Conservation (phyloP, 2,113 vertebrate species). For the Seriola rivoliana region DNA sequence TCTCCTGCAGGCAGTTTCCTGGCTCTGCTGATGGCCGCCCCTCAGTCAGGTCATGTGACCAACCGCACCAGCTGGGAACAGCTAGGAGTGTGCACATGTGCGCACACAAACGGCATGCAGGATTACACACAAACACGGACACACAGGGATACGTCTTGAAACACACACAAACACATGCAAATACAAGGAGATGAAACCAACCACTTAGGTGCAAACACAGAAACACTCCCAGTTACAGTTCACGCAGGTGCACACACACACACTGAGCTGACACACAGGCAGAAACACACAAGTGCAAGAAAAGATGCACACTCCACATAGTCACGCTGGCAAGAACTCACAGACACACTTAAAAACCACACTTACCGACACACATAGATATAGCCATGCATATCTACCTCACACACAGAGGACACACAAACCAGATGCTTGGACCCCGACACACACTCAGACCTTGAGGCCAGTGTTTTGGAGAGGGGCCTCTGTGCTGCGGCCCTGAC, state of each 20-base stretch:
- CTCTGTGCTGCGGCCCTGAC: slow-evolving; percentile 86
- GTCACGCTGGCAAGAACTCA: slow-evolving; percentile 35
- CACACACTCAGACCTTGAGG: slow-evolving; percentile 83
- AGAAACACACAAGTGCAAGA: background rate
- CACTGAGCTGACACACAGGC: slow-evolving; percentile 31
- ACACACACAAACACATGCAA: slow-evolving; percentile 51
- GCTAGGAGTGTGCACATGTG: slow-evolving; percentile 68
- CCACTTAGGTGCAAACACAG: slow-evolving; percentile 50
- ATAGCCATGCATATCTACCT: slow-evolving; percentile 53
- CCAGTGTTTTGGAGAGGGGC: slow-evolving; percentile 84
- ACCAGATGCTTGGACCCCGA: slow-evolving; percentile 78
- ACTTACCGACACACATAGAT: slow-evolving; percentile 31
- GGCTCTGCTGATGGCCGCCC: slow-evolving; percentile 79
- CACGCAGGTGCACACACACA: slow-evolving; percentile 39
- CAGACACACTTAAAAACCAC: slow-evolving; percentile 44
- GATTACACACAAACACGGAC: slow-evolving; percentile 32
- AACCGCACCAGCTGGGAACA: slow-evolving; percentile 81
- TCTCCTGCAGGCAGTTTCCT: slow-evolving; percentile 82
- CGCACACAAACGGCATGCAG: slow-evolving; percentile 35
- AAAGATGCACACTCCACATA: slow-evolving; percentile 20
- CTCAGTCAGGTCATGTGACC: slow-evolving; percentile 83
- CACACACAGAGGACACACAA: slow-evolving; percentile 77
- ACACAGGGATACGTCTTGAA: slow-evolving; percentile 17
- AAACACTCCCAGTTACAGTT: slow-evolving; percentile 33
- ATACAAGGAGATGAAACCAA: slow-evolving; percentile 44